These are phyloP conservation scores for Lamellibrachia satsuma DNA, from an alignment of 2,888 invertebrate species.

Conservation along the genomic window DNA sequence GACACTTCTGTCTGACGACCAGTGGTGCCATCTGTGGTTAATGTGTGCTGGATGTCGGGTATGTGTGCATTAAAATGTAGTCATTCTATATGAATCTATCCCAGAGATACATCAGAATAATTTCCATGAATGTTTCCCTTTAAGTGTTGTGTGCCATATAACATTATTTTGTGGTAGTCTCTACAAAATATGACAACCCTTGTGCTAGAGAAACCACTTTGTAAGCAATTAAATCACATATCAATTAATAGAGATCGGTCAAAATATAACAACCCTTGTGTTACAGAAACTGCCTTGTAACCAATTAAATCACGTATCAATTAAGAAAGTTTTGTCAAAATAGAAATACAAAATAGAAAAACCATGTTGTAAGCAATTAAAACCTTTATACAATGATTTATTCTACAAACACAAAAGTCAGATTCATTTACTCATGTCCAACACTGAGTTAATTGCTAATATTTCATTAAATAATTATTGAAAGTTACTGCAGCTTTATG, in stretches of 20 bases:
- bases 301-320: background rate
- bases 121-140: background rate
- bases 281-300: background rate
- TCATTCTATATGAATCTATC: background rate
- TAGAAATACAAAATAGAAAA: background rate
- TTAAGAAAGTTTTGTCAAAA: background rate
- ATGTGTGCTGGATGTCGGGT: constrained; percentile 60
- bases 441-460: background rate
- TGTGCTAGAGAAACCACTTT: background rate
- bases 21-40: constrained; percentile 46
- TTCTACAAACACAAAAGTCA: background rate
- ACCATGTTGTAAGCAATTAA: background rate
- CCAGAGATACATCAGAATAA: background rate
- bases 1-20: constrained; percentile 40
- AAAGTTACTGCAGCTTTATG: background rate
- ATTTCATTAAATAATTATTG: background rate
- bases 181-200: background rate
- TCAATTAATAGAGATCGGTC: background rate
- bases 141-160: background rate
- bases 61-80: background rate
- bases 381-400: background rate
- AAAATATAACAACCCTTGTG: background rate
- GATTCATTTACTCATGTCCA: background rate
- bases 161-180: too few relatives aligned
- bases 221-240: too few relatives aligned